Conservation (phyloP, 1,140 invertebrate species). For the Panulirus ornatus region DNA sequence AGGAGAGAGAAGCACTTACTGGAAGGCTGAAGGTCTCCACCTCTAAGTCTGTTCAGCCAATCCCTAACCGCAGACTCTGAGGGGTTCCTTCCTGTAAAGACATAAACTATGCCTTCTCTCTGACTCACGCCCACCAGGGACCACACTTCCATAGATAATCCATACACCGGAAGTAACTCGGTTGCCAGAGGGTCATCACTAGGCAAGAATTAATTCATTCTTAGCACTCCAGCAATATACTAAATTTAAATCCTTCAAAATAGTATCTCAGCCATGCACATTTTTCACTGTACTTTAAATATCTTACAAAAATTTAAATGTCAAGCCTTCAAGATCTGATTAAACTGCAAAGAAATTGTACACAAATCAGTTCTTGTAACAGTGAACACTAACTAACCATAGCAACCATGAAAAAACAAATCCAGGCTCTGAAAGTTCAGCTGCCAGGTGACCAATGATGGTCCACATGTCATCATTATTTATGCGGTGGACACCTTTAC, state of each 20-base stretch:
- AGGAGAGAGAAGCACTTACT: too few relatives aligned
- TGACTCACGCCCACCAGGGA: constrained; percentile 19
- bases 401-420: constrained; percentile 54
- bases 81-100: neutral
- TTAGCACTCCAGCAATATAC: too few relatives aligned
- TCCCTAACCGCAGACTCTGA: neutral
- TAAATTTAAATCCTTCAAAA: too few relatives aligned
- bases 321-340: too few relatives aligned
- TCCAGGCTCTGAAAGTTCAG: constrained; percentile 45
- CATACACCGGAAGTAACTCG: constrained; percentile 11
- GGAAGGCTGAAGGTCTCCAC: constrained; percentile 3
- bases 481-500: neutral
- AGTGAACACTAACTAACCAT: constrained; percentile 37
- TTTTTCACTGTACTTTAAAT: too few relatives aligned
- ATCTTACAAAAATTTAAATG: too few relatives aligned
- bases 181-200: constrained; percentile 43
- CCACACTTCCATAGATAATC: neutral
- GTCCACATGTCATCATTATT: constrained; percentile 7
- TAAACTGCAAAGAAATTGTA: neutral
- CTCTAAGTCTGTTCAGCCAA: constrained; percentile 26
- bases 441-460: constrained; percentile 31
- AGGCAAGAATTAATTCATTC: neutral
- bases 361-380: neutral
- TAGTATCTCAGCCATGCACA: too few relatives aligned
- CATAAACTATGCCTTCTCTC: neutral